These are phyloP conservation scores for Deroplatys truncata DNA, from an alignment of 2,888 invertebrate genomes.

Conservation along the genomic window DNA sequence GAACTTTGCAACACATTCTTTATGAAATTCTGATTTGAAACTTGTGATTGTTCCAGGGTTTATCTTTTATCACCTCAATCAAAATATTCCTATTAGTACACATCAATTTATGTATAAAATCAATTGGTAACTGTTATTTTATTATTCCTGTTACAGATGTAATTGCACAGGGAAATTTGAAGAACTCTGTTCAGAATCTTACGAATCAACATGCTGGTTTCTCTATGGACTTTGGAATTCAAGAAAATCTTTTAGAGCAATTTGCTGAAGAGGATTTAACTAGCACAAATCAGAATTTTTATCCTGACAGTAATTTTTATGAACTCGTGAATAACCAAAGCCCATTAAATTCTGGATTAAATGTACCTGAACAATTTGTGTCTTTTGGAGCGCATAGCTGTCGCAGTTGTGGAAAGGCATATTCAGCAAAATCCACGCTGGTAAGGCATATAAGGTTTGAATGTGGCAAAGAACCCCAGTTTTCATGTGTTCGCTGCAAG, in stretches of 20 bases:
- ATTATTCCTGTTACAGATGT: not conserved
- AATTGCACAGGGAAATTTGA: not conserved
- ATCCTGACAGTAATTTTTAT: not conserved
- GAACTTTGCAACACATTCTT: too few species aligned
- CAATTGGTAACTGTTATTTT: not conserved
- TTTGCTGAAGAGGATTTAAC: not conserved
- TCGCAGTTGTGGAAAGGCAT: slow-evolving; percentile 35
- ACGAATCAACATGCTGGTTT: not conserved
- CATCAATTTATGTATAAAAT: not conserved
- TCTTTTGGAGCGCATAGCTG: slow-evolving; percentile 25
- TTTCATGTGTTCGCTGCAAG: slow-evolving; percentile 41
- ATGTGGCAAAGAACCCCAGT: slow-evolving; percentile 38
- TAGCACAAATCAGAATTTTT: not conserved
- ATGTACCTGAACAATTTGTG: not conserved
- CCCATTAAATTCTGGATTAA: not conserved
- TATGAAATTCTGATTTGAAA: too few species aligned
- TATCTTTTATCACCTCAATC: too few species aligned
- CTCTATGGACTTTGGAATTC: not conserved
- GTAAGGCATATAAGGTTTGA: slow-evolving; percentile 32
- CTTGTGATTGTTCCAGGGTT: too few species aligned
- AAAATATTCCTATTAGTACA: too few species aligned
- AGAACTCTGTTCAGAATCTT: not conserved
- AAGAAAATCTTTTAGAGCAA: not conserved
- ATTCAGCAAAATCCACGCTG: slow-evolving; percentile 35
- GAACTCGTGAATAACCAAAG: slow-evolving; percentile 17